These are phyloP conservation scores for Trisateles emortualis DNA, from an alignment of 2,888 invertebrate genomes.

Conservation along the genomic window DNA sequence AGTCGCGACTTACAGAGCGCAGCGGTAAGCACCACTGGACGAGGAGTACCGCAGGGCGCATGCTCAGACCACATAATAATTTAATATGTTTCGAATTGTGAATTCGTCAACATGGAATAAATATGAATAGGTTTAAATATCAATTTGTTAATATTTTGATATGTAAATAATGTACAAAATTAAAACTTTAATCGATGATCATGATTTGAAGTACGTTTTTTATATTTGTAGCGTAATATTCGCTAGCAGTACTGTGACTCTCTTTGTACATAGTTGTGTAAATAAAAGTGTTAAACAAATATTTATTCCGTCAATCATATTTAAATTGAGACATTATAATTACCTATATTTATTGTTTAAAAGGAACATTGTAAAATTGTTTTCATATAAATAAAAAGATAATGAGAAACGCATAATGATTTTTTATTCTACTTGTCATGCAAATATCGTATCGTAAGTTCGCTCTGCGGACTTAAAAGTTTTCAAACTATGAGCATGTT, in stretches of 20 bases:
- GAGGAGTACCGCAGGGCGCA: neutral
- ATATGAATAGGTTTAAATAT: slow-evolving; percentile 24
- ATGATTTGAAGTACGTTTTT: slow-evolving; percentile 65
- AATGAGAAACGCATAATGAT: slow-evolving; percentile 47
- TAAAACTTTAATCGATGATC: slow-evolving; percentile 50
- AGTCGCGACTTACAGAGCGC: too few species aligned
- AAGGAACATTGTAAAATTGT: slow-evolving; percentile 80
- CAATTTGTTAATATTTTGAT: slow-evolving; percentile 35
- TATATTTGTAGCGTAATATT: slow-evolving; percentile 63
- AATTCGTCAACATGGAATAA: slow-evolving; percentile 5
- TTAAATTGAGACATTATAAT: slow-evolving; percentile 71
- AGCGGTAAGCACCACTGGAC: too few species aligned
- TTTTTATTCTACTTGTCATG: slow-evolving; percentile 20
- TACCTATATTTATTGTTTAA: slow-evolving; percentile 81
- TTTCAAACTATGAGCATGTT: too few species aligned
- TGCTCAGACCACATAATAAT: neutral
- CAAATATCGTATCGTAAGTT: too few species aligned
- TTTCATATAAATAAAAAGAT: slow-evolving; percentile 82
- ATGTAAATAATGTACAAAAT: slow-evolving; percentile 82
- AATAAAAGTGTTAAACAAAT: slow-evolving; percentile 75
- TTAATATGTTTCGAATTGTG: neutral
- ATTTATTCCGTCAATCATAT: slow-evolving; percentile 81
- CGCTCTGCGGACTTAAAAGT: neutral
- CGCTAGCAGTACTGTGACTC: slow-evolving; percentile 62
- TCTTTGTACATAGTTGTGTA: slow-evolving; percentile 80